Percentiles rank a stretch among this genome's conserved stretches.
Evolutionary conservation across 1,140 invertebrate genomes (phyloP).

Genomic region (Plectrocnemia conspersa): DNA sequence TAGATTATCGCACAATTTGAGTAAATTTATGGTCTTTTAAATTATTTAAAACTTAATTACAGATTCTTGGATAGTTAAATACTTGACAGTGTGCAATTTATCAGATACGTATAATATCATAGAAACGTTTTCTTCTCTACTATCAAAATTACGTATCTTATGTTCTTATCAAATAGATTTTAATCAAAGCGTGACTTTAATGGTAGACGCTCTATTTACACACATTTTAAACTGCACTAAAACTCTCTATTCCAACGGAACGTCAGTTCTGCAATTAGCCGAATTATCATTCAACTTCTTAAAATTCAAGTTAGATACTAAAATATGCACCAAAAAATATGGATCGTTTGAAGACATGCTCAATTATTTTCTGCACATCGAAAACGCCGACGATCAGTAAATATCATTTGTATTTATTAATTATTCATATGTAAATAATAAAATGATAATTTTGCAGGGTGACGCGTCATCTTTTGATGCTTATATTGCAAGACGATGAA

Average conservation of each 20-base stretch:
- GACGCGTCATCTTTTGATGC: conserved; percentile 24
- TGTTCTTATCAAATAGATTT: conserved; percentile 26
- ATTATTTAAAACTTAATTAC: conserved; percentile 16
- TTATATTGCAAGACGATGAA: conserved; percentile 30
- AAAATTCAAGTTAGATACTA: conserved; percentile 30
- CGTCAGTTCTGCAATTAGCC: conserved; percentile 26
- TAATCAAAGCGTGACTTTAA: conserved; percentile 15
- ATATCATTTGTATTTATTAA: conserved; percentile 1
- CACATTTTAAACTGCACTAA: conserved; percentile 28
- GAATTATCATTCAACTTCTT: conserved; percentile 26
- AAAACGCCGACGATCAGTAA: conserved; percentile 27
- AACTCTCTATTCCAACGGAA: conserved; percentile 23
- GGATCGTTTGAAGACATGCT: conserved; percentile 23
- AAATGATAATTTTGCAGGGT: conserved; percentile 17
- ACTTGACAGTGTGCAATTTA: conserved; percentile 26
- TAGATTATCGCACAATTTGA: not conserved
- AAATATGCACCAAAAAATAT: conserved; percentile 18
- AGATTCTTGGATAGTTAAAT: conserved; percentile 33
- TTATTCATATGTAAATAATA: conserved; percentile 7
- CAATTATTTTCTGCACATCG: conserved; percentile 26
- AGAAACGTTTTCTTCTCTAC: conserved; percentile 16
- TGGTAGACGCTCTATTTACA: conserved; percentile 21
- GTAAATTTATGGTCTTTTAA: not conserved
- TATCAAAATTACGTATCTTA: conserved; percentile 28
- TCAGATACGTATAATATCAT: conserved; percentile 23